Evolutionary conservation across 2,797 vertebrate species (phyloP).

Genomic region (Peromyscus eremicus): DNA sequence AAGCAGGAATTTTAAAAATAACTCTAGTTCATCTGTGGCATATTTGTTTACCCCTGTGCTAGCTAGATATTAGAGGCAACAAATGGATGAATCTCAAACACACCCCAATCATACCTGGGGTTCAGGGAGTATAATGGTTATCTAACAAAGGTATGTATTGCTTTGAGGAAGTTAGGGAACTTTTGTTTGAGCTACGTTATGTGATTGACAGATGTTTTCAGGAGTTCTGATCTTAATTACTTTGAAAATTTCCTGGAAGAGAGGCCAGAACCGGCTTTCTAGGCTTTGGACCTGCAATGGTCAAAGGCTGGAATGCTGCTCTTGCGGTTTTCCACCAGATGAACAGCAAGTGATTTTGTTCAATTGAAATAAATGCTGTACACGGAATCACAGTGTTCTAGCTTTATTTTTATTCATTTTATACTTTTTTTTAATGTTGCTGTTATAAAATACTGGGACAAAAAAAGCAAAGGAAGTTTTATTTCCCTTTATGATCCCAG

Average conservation of each 20-base stretch:
- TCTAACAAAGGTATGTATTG: neutral
- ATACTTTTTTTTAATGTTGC: neutral
- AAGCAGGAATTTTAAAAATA: neutral
- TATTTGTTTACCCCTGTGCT: neutral
- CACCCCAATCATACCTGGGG: neutral
- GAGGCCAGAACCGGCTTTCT: neutral
- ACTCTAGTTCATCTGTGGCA: neutral
- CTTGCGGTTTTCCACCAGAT: neutral
- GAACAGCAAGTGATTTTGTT: neutral
- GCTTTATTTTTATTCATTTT: no score
- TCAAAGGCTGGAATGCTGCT: neutral
- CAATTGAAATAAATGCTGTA: neutral
- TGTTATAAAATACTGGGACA: neutral
- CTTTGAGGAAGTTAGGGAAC: neutral
- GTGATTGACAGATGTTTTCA: neutral
- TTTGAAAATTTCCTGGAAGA: neutral
- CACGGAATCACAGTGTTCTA: neutral
- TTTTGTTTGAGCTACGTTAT: neutral
- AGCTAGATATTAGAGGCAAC: neutral
- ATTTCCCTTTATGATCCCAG: neutral
- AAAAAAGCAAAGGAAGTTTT: no score
- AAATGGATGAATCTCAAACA: neutral
- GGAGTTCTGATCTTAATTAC: neutral
- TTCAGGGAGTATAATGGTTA: neutral
- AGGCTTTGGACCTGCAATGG: accelerated